Conservation (phyloP, 2,113 vertebrate genomes). For the Argyrosomus japonicus region DNA sequence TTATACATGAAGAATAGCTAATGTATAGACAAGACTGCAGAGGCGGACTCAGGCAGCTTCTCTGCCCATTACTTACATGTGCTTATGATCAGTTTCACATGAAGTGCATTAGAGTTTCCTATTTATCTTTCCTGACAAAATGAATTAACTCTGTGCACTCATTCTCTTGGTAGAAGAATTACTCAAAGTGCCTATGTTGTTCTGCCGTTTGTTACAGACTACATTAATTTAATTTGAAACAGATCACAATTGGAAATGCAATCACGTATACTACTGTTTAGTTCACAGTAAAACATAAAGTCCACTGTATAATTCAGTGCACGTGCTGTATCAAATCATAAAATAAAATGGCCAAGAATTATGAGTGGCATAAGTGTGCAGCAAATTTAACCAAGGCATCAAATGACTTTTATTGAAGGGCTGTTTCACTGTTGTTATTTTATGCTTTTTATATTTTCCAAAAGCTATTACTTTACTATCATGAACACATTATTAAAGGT, state of each 20-base stretch:
- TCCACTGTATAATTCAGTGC: neutral
- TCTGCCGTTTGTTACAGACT: too few relatives aligned
- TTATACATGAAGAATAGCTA: neutral
- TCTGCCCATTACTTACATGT: neutral
- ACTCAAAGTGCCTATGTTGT: neutral
- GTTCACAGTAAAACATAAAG: neutral
- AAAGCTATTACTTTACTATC: neutral
- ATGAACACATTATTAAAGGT: neutral
- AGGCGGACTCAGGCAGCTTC: neutral
- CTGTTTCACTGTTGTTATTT: neutral
- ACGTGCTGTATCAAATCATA: neutral
- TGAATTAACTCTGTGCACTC: neutral
- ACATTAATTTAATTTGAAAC: too few relatives aligned
- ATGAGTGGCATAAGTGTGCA: neutral
- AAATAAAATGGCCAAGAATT: neutral
- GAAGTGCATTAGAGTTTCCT: neutral
- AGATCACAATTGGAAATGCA: neutral
- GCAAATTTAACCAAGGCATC: neutral
- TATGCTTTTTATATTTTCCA: neutral
- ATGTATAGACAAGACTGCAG: neutral
- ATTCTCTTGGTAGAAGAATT: neutral
- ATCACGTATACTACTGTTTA: neutral
- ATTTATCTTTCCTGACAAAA: slow-evolving; percentile 21
- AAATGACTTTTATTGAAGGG: neutral
- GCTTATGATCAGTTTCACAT: neutral